Base-by-base conservation (phyloP, 1,140 invertebrate species). In the Rhyzopertha dominica region DNA sequence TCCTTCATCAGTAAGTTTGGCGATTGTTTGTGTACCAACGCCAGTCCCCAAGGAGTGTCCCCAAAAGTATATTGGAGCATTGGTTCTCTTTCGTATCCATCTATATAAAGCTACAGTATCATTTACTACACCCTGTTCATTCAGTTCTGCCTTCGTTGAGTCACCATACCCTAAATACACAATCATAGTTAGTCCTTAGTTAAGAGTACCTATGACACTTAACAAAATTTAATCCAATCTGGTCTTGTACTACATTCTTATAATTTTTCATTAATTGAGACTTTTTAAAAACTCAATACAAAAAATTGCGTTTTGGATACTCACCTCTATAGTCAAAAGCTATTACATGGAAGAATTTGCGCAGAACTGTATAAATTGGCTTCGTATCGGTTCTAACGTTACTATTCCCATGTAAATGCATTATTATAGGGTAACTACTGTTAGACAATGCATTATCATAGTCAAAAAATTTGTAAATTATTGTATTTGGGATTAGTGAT, bases 361-460 rank as follows among this genome's bases (percentile, higher is more conserved):
- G 77, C 43, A 97, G 74, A 20, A 94, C 65, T 62, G 87, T 76
- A 68, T 96, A 96, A 30, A 96, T 70, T 56, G 87, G 79, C 23
- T 90, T 69, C 1, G 72, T 71, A 10, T 79, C 81, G 9, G 79
- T 83, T 53, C 90, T 73, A 32, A 90, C 84, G 10, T 88, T 89
- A 9, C 89, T 87, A 66, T 95, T 96, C n/a, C 93, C 93, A 74
- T 93, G 90, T 51, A 88, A 72, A 65, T 93, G 93, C 7, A 94
- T 60, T 18, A 93, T 71, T 39, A 93, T 71, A 37, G 78, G 77
- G 42, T 62, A 42, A 29, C 51, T 58, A 25, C 56, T 44, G 51
- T 67, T 58, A 12, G 43, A 46, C 17, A 66, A 45, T 8, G 50
- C 49, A n/a, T 61, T 56, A 34, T 59, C 49, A 42, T 48, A 60